Evolutionary conservation across 2,888 invertebrate species (phyloP).

Genomic region (Gasteruption jaculator): DNA sequence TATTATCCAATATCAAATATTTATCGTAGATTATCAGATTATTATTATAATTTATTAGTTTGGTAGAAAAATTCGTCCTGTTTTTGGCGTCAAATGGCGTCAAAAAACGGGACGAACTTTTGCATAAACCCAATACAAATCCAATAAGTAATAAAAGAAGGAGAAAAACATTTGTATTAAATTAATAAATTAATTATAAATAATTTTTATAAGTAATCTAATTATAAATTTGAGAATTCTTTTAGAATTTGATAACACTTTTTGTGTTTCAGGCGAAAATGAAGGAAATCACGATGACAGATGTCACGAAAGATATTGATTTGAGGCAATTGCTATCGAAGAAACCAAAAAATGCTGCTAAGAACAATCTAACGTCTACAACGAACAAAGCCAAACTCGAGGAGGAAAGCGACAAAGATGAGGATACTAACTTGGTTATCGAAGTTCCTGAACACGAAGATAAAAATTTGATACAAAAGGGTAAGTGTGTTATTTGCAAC

Average conservation of each 20-base stretch:
- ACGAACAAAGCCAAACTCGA: conserved; percentile 42
- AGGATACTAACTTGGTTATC: conserved; percentile 43
- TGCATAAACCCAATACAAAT: too few species aligned
- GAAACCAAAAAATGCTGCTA: conserved; percentile 35
- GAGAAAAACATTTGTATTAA: too few species aligned
- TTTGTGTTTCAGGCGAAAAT: conserved; percentile 31
- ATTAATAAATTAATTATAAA: conserved; percentile 2
- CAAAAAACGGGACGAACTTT: too few species aligned
- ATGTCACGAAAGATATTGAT: conserved; percentile 49
- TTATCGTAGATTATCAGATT: neutral
- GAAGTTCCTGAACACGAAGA: conserved; percentile 48
- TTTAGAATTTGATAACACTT: too few species aligned
- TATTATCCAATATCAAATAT: conserved; percentile 2
- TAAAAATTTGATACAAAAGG: too few species aligned
- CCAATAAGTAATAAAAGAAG: too few species aligned
- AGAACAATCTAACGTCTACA: conserved; percentile 38
- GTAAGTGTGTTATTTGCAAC: too few species aligned
- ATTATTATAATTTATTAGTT: neutral
- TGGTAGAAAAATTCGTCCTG: too few species aligned
- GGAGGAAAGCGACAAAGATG: conserved; percentile 48
- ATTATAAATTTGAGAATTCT: too few species aligned
- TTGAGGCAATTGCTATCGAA: conserved; percentile 47
- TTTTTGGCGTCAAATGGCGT: too few species aligned
- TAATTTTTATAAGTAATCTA: neutral
- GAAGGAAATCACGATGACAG: conserved; percentile 20